Percentiles rank a stretch among this genome's conserved stretches.
phyloP scores from a whole-genome alignment of 2,888 invertebrate species.

The Chouioia cunea region DNA sequence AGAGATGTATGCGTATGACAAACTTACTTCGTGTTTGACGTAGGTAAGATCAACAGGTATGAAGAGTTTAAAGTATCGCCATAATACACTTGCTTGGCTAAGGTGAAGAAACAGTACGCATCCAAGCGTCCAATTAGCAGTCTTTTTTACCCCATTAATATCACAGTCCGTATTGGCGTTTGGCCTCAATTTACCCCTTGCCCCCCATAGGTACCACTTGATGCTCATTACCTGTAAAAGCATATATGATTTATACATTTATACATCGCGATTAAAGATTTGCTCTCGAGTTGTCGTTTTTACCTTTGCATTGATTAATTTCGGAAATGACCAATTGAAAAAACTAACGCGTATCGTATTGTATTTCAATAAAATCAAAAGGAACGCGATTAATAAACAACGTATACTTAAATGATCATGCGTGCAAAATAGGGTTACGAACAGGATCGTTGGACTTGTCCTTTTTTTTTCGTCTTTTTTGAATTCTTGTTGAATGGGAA shows the following conservation, averaged over 20 bases:
- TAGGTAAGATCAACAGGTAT: constrained; percentile 85
- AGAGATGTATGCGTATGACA: no score
- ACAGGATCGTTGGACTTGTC: background rate
- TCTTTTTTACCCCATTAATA: constrained; percentile 54
- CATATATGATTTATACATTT: constrained; percentile 13
- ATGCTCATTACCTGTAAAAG: constrained; percentile 75
- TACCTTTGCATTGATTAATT: no score
- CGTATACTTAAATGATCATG: no score
- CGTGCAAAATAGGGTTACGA: no score
- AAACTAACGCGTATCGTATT: no score
- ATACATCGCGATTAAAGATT: no score
- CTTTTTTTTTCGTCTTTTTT: no score
- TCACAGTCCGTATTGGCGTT: constrained; percentile 50
- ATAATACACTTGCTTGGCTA: constrained; percentile 80
- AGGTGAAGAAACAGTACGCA: constrained; percentile 75
- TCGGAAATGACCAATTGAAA: no score
- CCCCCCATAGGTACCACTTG: constrained; percentile 77
- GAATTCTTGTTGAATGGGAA: no score
- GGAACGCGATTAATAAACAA: no score
- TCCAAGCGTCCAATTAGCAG: constrained; percentile 61
- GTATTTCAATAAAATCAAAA: no score
- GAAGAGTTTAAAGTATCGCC: constrained; percentile 87
- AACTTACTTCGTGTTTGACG: constrained; percentile 84
- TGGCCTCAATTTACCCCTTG: constrained; percentile 61
- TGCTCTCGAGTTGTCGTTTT: no score